Percentiles rank a stretch among this genome's conserved stretches.
Evolutionary conservation across 2,888 invertebrate species (phyloP).

Genomic region (Torymus auratus): DNA sequence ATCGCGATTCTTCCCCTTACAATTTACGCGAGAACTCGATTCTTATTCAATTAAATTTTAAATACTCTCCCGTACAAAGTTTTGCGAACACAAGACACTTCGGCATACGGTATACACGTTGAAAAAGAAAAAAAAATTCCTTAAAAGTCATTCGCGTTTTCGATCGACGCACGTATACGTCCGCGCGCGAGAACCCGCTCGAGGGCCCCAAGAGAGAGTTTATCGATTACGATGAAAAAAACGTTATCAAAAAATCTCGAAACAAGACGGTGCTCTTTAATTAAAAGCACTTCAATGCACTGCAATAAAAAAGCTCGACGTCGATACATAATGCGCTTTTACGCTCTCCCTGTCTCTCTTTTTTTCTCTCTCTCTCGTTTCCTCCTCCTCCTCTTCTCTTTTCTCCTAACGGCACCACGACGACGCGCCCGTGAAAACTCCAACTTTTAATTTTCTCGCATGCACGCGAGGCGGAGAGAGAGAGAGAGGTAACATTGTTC

Average conservation of each 20-base stretch:
- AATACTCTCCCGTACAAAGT: too few relatives aligned
- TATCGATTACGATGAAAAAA: neutral
- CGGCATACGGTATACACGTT: too few relatives aligned
- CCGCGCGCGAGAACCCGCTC: neutral
- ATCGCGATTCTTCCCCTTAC: too few relatives aligned
- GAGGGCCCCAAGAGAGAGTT: neutral
- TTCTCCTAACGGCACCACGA: too few relatives aligned
- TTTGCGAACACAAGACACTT: too few relatives aligned
- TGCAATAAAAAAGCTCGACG: constrained; percentile 13
- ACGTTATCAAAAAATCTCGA: neutral
- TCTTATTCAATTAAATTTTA: too few relatives aligned
- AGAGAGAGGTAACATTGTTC: constrained; percentile 42
- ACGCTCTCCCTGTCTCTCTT: neutral
- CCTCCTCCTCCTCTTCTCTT: too few relatives aligned
- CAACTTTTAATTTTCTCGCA: constrained; percentile 39
- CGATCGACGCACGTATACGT: neutral
- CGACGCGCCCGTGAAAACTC: constrained; percentile 7
- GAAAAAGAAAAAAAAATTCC: neutral
- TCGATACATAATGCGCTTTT: constrained; percentile 31
- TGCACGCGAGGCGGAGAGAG: too few relatives aligned
- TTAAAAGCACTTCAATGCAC: constrained; percentile 38
- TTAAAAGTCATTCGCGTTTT: constrained; percentile 7
- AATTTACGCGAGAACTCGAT: too few relatives aligned
- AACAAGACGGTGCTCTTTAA: constrained; percentile 36
- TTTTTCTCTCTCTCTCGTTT: too few relatives aligned